These are phyloP conservation scores for Tridacna gigas DNA, from an alignment of 2,888 invertebrate genomes.

Conservation along the genomic window DNA sequence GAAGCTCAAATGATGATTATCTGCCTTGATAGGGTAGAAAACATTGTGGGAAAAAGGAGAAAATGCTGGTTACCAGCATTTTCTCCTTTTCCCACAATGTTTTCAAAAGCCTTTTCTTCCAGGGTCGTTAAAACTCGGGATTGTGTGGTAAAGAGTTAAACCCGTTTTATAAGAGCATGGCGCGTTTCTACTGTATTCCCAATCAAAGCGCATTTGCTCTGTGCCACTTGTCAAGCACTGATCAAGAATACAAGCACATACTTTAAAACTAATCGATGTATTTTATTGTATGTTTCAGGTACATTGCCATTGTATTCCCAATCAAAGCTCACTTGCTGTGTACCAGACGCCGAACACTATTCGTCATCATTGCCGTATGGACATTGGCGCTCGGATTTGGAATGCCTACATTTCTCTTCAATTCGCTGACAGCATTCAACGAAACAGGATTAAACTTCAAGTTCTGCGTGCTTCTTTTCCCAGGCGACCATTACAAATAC, in stretches of 20 bases:
- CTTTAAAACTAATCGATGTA: neutral
- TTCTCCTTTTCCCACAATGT: no score
- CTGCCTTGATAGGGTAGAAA: no score
- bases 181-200: no score
- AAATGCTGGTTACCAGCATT: no score
- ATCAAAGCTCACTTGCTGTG: constrained; percentile 84
- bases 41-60: no score
- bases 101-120: no score
- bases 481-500: constrained; percentile 64
- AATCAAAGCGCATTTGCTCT: no score
- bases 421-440: constrained; percentile 71
- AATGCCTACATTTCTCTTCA: constrained; percentile 82
- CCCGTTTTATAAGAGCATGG: no score
- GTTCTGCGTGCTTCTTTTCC: constrained; percentile 81
- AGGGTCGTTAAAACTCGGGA: no score
- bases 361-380: constrained; percentile 83
- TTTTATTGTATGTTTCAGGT: constrained; percentile 76
- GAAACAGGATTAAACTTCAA: constrained; percentile 63
- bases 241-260: neutral
- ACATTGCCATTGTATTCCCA: constrained; percentile 85
- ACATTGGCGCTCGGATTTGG: constrained; percentile 78
- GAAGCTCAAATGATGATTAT: no score
- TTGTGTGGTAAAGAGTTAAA: no score
- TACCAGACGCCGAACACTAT: constrained; percentile 79
- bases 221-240: no score